These are phyloP conservation scores for Babyrousa celebensis DNA, from an alignment of 2,797 vertebrate genomes.

Conservation along the genomic window DNA sequence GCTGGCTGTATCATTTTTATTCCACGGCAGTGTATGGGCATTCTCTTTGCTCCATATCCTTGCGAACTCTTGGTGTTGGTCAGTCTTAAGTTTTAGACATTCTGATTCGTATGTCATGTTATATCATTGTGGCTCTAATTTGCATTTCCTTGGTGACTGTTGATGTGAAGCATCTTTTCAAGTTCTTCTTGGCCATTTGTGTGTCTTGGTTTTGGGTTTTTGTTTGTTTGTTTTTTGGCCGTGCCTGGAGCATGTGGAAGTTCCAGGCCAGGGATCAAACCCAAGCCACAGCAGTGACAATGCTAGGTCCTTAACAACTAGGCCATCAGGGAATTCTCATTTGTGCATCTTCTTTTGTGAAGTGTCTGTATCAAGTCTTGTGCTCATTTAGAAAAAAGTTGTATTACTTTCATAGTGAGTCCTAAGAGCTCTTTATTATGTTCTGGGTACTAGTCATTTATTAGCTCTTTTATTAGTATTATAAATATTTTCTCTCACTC, in stretches of 20 bases:
- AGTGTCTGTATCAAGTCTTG: not conserved
- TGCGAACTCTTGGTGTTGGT: not conserved
- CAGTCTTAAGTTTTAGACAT: slow-evolving; percentile 4
- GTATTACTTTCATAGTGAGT: not conserved
- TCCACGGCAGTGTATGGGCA: not conserved
- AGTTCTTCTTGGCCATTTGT: not conserved
- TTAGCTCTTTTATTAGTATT: not conserved
- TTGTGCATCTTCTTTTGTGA: not conserved
- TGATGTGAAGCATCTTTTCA: slow-evolving; percentile 38
- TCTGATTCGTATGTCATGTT: not conserved
- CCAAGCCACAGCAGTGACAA: no score
- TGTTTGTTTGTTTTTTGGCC: no score
- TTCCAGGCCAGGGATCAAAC: no score
- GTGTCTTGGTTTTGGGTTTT: not conserved
- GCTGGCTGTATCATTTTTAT: not conserved
- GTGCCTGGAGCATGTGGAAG: no score
- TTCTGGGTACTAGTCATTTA: not conserved
- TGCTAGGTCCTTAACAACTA: no score
- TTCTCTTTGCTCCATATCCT: not conserved
- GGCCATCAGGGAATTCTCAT: not conserved
- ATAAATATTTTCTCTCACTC: not conserved
- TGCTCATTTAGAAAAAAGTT: not conserved
- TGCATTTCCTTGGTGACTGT: not conserved
- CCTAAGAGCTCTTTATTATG: not conserved
- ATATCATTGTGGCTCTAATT: not conserved